Evolutionary conservation across 2,888 invertebrate genomes (phyloP).

Genomic region (Boloria selene): DNA sequence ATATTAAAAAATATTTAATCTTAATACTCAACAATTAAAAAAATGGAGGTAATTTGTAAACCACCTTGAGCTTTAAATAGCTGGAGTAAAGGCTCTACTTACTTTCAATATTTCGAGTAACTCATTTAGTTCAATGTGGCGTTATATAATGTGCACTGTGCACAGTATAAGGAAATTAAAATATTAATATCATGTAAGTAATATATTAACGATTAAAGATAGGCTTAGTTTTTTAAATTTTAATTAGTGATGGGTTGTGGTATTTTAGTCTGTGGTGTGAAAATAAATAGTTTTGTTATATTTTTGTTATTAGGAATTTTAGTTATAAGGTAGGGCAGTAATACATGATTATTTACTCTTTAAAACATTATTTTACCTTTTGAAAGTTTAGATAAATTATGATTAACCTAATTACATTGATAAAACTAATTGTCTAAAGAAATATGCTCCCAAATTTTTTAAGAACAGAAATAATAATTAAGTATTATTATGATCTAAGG

Average conservation of each 20-base stretch:
- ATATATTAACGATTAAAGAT: not conserved
- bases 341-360: too few species aligned
- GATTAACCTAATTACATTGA: too few species aligned
- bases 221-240: not conserved
- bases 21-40: too few species aligned
- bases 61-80: slow-evolving; percentile 34
- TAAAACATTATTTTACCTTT: too few species aligned
- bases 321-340: too few species aligned
- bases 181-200: not conserved
- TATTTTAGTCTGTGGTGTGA: not conserved
- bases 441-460: too few species aligned
- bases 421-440: too few species aligned
- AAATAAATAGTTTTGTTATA: not conserved
- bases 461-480: too few species aligned
- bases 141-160: slow-evolving; percentile 8
- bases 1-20: too few species aligned
- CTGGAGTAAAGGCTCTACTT: slow-evolving; percentile 33
- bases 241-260: not conserved
- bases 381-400: too few species aligned
- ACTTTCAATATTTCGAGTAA: slow-evolving; percentile 17
- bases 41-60: slow-evolving; percentile 7
- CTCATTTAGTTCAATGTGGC: slow-evolving; percentile 1
- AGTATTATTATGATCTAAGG: too few species aligned
- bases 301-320: not conserved
- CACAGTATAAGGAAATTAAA: not conserved